phyloP scores from a whole-genome alignment of 1,140 invertebrate genomes.

The Tetramorium parvispinum region DNA sequence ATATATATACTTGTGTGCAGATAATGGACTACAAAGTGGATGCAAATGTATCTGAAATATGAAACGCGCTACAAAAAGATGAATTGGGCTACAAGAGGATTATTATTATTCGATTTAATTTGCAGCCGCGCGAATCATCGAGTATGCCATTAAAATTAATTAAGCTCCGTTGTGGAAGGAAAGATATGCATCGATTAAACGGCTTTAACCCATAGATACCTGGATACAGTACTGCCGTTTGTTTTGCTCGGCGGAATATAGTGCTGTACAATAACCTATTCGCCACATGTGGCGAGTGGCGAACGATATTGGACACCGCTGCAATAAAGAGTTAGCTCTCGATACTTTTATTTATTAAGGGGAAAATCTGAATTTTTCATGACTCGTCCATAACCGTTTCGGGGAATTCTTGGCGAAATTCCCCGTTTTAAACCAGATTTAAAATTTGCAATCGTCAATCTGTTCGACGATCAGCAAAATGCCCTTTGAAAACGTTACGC shows the following conservation, averaged over 20 bases:
- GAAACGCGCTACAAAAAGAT: neutral
- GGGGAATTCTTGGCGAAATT: neutral
- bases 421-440: neutral
- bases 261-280: conserved; percentile 46
- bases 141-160: conserved; percentile 42
- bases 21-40: neutral
- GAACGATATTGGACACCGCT: conserved; percentile 23
- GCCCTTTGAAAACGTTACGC: neutral
- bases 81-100: neutral
- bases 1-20: neutral
- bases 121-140: neutral
- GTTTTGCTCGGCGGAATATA: conserved; percentile 29
- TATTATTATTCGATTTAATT: neutral
- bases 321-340: conserved; percentile 45
- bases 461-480: neutral
- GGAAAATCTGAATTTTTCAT: conserved; percentile 35
- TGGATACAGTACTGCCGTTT: conserved; percentile 39
- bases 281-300: conserved; percentile 51
- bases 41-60: neutral
- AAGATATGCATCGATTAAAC: conserved; percentile 38
- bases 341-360: conserved; percentile 46
- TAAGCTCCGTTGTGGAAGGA: conserved; percentile 20
- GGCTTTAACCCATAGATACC: conserved; percentile 1
- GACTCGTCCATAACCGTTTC: neutral
- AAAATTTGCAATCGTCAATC: neutral